These are phyloP conservation scores for Festucalex cinctus DNA, from an alignment of 2,113 vertebrate genomes.

Conservation along the genomic window DNA sequence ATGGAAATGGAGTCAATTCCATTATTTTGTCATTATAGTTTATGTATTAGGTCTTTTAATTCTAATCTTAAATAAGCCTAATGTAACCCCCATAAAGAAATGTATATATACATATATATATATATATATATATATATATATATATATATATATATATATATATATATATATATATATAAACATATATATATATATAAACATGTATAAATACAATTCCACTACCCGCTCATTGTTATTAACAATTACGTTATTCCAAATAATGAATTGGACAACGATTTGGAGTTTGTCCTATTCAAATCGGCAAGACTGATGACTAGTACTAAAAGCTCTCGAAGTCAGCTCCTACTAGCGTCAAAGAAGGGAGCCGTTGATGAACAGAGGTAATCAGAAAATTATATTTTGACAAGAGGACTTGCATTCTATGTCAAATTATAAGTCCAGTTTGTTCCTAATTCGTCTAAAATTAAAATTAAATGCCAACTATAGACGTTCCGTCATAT, in stretches of 20 bases:
- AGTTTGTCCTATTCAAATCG: background rate
- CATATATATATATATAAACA: background rate
- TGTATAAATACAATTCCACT: background rate
- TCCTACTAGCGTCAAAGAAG: background rate
- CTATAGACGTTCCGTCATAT: background rate
- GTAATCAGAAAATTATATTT: background rate
- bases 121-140: background rate
- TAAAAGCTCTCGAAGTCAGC: background rate
- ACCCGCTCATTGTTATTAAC: background rate
- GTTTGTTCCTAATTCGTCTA: background rate
- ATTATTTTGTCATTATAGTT: background rate
- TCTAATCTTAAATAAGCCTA: background rate
- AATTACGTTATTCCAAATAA: constrained; percentile 9
- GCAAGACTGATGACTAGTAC: background rate
- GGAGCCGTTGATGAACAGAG: background rate
- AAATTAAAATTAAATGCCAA: background rate
- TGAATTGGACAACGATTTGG: background rate
- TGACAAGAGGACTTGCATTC: background rate
- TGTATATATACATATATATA: background rate
- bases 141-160: background rate
- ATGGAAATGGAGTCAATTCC: background rate
- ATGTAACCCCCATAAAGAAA: background rate
- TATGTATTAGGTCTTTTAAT: background rate
- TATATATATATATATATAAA: background rate
- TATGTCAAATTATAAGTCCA: background rate